These are phyloP conservation scores for Drosophila kambysellisi DNA, from an alignment of 2,888 invertebrate genomes.

Conservation along the genomic window DNA sequence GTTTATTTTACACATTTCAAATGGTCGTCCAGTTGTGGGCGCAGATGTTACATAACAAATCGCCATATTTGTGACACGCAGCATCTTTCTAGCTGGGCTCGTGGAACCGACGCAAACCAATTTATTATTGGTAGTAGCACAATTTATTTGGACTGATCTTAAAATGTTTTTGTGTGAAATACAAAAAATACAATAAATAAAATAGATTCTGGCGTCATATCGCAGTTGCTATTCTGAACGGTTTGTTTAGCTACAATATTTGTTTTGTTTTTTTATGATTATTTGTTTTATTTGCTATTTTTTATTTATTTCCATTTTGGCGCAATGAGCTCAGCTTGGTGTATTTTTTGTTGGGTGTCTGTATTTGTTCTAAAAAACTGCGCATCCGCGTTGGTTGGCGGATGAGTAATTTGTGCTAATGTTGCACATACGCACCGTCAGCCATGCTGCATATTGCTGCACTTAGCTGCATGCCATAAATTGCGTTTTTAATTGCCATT, in stretches of 20 bases:
- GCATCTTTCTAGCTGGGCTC: constrained; percentile 11
- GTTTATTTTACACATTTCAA: constrained; percentile 21
- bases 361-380: constrained; percentile 57
- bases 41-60: constrained; percentile 39
- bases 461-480: constrained; percentile 23
- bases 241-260: constrained; percentile 58
- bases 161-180: constrained; percentile 4
- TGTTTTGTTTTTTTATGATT: constrained; percentile 42
- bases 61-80: constrained; percentile 39
- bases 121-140: constrained; percentile 24
- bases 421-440: constrained; percentile 60
- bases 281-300: constrained; percentile 29
- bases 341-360: constrained; percentile 2
- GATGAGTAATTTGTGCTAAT: constrained; percentile 57
- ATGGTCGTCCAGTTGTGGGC: constrained; percentile 40
- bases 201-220: constrained; percentile 62
- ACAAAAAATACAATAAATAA: constrained; percentile 8
- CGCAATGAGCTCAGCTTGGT: constrained; percentile 68
- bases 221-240: constrained; percentile 28
- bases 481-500: constrained; percentile 53
- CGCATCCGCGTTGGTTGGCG: constrained; percentile 54
- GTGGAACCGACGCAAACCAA: not conserved
- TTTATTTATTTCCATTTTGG: constrained; percentile 49
- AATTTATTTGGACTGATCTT: constrained; percentile 23
- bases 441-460: constrained; percentile 17